Percentiles rank a stretch among this genome's conserved stretches.
Conservation (phyloP, 2,113 vertebrate genomes). For the Sander lucioperca region DNA sequence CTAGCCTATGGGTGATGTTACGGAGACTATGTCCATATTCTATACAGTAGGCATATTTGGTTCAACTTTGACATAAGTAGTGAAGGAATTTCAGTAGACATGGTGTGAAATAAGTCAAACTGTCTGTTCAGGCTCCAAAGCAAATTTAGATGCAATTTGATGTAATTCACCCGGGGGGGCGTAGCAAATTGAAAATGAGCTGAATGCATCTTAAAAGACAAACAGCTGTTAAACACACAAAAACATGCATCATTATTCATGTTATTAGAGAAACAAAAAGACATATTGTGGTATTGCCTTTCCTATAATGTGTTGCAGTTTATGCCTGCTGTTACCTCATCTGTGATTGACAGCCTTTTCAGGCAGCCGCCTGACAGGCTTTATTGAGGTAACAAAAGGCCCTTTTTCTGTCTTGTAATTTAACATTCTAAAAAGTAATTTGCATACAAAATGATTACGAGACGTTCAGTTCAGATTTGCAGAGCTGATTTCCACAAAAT, state of each 20-base stretch:
- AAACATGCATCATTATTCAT: neutral
- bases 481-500: neutral
- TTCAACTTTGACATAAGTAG: neutral
- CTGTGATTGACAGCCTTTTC: neutral
- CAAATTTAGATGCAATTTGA: neutral
- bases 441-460: slow-evolving; percentile 1
- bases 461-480: neutral
- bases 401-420: neutral
- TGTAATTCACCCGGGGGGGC: no score
- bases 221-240: neutral
- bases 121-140: neutral
- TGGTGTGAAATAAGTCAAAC: neutral
- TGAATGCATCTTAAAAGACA: no score
- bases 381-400: slow-evolving; percentile 5
- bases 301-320: neutral
- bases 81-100: neutral
- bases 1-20: no score
- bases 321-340: neutral
- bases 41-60: no score
- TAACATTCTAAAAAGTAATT: neutral
- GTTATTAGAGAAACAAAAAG: neutral
- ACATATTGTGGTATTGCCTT: neutral
- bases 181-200: no score
- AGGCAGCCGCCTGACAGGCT: neutral
- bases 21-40: no score